Percentiles rank a stretch among this genome's conserved stretches.
Evolutionary conservation across 53 echinoderm and acorn worm genomes (phyloP).

Genomic region (Apostichopus leukothele): DNA sequence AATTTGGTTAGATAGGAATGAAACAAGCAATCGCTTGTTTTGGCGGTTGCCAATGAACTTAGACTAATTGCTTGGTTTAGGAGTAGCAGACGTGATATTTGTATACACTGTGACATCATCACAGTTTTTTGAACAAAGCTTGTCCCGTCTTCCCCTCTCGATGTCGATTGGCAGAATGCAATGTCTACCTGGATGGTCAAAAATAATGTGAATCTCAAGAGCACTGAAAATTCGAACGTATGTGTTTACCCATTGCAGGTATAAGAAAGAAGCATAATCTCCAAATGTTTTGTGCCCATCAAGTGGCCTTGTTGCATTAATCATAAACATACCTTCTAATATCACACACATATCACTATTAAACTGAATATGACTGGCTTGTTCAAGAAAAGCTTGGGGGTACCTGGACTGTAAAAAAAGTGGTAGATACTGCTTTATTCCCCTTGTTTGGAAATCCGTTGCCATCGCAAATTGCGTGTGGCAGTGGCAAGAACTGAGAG

Average conservation of each 20-base stretch:
- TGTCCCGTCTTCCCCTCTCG: constrained; percentile 1
- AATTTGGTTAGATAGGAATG: neutral
- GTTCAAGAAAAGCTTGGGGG: neutral
- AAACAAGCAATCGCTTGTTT: neutral
- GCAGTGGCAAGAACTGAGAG: neutral
- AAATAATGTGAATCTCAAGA: constrained; percentile 49
- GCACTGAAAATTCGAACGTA: neutral
- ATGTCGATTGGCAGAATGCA: constrained; percentile 46
- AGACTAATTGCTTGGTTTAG: neutral
- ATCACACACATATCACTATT: neutral
- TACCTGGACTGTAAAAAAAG: constrained; percentile 6
- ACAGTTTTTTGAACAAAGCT: too few species aligned
- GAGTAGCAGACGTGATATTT: neutral
- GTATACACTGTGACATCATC: neutral
- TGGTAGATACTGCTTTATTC: constrained; percentile 9
- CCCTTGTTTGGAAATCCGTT: constrained; percentile 3
- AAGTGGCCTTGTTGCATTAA: neutral
- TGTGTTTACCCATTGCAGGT: neutral
- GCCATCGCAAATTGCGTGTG: neutral
- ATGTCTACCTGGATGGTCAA: constrained; percentile 55
- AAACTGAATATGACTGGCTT: neutral
- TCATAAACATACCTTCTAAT: constrained; percentile 23
- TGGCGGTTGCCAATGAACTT: neutral
- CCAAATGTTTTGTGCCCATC: constrained; percentile 29
- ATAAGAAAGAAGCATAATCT: constrained; percentile 1